Percentiles rank a stretch among this genome's conserved stretches.
Conservation (phyloP, 2,797 vertebrate genomes). For the Lemur catta region DNA sequence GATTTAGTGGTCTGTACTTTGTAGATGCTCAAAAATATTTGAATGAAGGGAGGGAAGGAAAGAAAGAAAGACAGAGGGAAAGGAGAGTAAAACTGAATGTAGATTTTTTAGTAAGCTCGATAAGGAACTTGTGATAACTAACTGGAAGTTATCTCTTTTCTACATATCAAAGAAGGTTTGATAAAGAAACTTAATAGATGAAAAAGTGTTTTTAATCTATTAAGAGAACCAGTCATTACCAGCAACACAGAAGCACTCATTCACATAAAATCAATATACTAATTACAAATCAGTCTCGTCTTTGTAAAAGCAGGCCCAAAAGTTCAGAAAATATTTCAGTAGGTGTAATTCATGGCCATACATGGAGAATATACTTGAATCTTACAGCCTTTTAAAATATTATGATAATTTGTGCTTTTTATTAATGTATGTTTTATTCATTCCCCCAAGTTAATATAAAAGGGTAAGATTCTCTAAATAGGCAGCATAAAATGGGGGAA, state of each 20-base stretch:
- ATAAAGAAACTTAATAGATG: not conserved
- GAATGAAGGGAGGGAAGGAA: not conserved
- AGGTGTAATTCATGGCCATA: not conserved
- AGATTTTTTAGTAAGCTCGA: not conserved
- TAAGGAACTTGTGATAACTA: not conserved
- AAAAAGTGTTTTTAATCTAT: conserved; percentile 13
- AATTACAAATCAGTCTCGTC: not conserved
- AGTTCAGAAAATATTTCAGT: not conserved
- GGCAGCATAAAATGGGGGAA: not conserved
- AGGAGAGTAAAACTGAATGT: not conserved
- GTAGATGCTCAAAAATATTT: not conserved
- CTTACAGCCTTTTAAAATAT: not conserved
- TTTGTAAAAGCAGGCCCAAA: conserved; percentile 7
- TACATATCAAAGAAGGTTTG: not conserved
- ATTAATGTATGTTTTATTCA: not conserved
- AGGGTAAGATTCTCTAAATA: not conserved
- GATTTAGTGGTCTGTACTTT: not conserved
- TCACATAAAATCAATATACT: not conserved
- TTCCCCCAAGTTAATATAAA: not conserved
- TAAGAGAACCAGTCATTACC: not conserved
- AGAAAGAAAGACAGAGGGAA: not conserved
- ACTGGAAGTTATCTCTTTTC: not conserved
- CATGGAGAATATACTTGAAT: not conserved
- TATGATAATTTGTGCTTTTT: not conserved
- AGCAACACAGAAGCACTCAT: not conserved